These are phyloP conservation scores for Chanos chanos DNA, from an alignment of 2,797 vertebrate species.

Conservation along the genomic window DNA sequence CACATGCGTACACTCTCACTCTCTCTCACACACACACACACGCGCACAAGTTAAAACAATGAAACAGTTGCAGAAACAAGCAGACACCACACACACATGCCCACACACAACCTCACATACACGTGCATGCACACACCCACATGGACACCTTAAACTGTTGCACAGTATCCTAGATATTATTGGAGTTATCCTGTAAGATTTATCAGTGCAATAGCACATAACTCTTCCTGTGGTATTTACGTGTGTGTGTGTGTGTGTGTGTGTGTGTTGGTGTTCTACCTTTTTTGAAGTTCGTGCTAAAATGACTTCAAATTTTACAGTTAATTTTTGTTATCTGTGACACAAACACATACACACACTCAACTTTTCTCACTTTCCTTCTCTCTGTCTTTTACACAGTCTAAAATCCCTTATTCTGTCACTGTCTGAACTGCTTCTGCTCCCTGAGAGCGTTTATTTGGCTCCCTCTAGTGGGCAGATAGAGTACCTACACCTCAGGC, in stretches of 20 bases:
- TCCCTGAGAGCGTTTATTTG: not conserved
- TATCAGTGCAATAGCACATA: too few species aligned
- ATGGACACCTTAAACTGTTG: not conserved
- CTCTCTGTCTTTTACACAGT: too few species aligned
- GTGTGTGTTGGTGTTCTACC: too few species aligned
- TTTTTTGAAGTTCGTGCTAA: too few species aligned
- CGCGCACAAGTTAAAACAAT: slow-evolving; percentile 7
- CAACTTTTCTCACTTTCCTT: too few species aligned
- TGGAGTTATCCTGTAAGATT: too few species aligned
- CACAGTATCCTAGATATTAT: not conserved
- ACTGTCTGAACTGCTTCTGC: too few species aligned
- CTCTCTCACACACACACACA: not conserved
- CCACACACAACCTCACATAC: not conserved
- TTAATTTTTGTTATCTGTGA: too few species aligned
- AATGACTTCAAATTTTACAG: too few species aligned
- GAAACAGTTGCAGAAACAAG: not conserved
- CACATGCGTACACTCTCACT: too few species aligned
- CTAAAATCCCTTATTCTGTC: not conserved
- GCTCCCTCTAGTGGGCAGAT: slow-evolving; percentile 56
- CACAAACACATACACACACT: not conserved
- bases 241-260: too few species aligned
- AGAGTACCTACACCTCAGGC: not conserved
- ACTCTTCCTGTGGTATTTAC: too few species aligned
- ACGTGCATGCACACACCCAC: not conserved
- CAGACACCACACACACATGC: not conserved